Base-by-base conservation (phyloP, 2,888 invertebrate genomes). In the Volucella zonaria region DNA sequence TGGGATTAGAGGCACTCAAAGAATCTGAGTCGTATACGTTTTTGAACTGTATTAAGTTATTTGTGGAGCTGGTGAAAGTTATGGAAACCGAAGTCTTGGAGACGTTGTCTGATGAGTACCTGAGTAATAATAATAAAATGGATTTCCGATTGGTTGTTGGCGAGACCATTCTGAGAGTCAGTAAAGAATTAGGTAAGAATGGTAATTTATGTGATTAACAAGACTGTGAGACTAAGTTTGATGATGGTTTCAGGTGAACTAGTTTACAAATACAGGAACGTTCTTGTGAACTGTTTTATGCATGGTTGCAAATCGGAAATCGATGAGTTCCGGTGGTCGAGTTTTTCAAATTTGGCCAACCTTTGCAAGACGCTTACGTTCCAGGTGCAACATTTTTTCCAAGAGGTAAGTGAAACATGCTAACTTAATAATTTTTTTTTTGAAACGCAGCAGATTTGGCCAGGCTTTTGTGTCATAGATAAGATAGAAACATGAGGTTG, bases 71-170 rank as follows among this genome's bases (percentile, higher is more conserved):
- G 51, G 87, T 90, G 11, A 87, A 90, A 76, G 82, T 90, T 0
- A 89, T 91, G 88, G 90, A 92, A 78, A 62, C 87, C 0, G 90
- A 91, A 68, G 90, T 92, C 3, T 66, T 92, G 54, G 91, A 91
- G n/a, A 86, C 89, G 8, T 87, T 92, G 11, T 88, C 90, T 18
- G 90, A 90, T 59, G 92, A 92, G 64, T 92, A 91, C 87, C 85
- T 90, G 12, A 88, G 89, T 45, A 90, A 90, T 1, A 87, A 88
- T 0, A 88, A 88, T 2, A 86, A 85, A 1, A 83, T 90, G 11
- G 92, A 92, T 59, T 90, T 89, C 70, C 88, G 92, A 10, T 82
- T 92, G 31, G 89, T 92, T 18, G 88, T 92, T 61, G 92, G 92
- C 0, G 92, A 92, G 74, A 89, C 91, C 0, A 89, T 92, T 12